Base-by-base conservation (phyloP, 2,888 invertebrate genomes). In the Agrochola macilenta region DNA sequence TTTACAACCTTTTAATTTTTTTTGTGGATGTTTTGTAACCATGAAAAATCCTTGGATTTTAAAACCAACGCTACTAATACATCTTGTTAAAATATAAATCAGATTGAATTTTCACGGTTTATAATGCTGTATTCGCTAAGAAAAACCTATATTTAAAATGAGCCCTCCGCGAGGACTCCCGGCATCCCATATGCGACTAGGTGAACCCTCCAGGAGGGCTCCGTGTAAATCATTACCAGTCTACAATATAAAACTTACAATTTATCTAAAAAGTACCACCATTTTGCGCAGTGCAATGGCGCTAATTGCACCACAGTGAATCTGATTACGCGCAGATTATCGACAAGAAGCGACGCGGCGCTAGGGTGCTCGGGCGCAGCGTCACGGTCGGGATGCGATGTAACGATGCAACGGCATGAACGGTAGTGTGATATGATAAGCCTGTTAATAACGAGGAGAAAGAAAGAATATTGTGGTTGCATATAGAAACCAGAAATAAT, bases 361-460 rank as follows among this genome's bases (percentile, higher is more conserved):
- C 49, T 26, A 35, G 5, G 5, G 14, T 39, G 64, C 57, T 63
- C 77, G 1, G 35, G 85, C 70, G 69, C 75, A 61, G 12, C 72
- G 87, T 89, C 88, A 83, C 75, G 89, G 88, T 82, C 66, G 87
- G 79, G 78, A 76, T 85, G 75, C 64, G 69, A 52, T 74, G 65
- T 74, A 83, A 57, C 83, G 60, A 66, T 84, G 63, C 76, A 83
- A 69, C 76, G 86, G 79, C 76, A 65, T 70, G 54, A 61, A 35
- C 63, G 35, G 63, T 30, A 72, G 76, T 73, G 35, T 35, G n/a
- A 60, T 85, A 76, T 43, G 26, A 65, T 72, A 81, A 1, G 49
- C 26, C 60, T 61, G 9, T 35, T 77, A 35, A 35, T 77, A 14
- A 26, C 35, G 2, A 7, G 35, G 7, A 54, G 43, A 52, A 43